Percentiles rank a stretch among this genome's conserved stretches.
Evolutionary conservation across 2,888 invertebrate species (phyloP).

Genomic region (Automeris io): DNA sequence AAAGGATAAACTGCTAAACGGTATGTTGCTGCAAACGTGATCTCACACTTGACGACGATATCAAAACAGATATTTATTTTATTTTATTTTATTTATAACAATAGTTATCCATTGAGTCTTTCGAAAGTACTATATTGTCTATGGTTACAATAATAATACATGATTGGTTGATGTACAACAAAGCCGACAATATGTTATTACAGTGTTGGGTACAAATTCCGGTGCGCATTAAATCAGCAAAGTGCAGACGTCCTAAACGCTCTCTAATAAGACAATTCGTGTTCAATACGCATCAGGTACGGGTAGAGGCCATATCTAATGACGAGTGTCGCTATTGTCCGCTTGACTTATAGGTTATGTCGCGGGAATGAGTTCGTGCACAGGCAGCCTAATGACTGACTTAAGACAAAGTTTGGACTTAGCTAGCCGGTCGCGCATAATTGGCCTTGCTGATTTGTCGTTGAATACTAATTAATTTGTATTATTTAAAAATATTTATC

Average conservation of each 20-base stretch:
- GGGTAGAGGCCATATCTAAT: slow-evolving; percentile 61
- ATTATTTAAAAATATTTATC: too few relatives aligned
- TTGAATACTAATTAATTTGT: slow-evolving; percentile 36
- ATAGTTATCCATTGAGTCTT: too few relatives aligned
- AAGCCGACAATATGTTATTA: not conserved
- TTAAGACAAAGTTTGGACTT: slow-evolving; percentile 47
- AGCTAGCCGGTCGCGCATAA: slow-evolving; percentile 24
- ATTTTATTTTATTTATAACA: too few relatives aligned
- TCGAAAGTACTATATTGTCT: too few relatives aligned
- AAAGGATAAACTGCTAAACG: too few relatives aligned
- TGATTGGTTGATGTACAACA: too few relatives aligned
- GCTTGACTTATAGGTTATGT: slow-evolving; percentile 51
- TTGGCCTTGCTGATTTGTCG: slow-evolving; percentile 35
- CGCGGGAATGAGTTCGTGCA: slow-evolving; percentile 50
- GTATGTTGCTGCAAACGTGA: too few relatives aligned
- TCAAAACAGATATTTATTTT: too few relatives aligned
- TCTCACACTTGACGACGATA: too few relatives aligned
- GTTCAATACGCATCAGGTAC: slow-evolving; percentile 43
- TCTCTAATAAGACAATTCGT: slow-evolving; percentile 61
- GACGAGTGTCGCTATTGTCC: slow-evolving; percentile 46
- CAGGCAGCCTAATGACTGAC: slow-evolving; percentile 34
- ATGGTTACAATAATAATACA: too few relatives aligned
- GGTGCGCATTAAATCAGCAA: slow-evolving; percentile 1
- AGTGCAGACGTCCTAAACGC: slow-evolving; percentile 2
- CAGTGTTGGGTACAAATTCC: slow-evolving; percentile 1